Evolutionary conservation across 2,113 vertebrate genomes (phyloP), one percentile per base, ranked within the genome.

Genomic region (Phyllopteryx taeniolatus): DNA sequence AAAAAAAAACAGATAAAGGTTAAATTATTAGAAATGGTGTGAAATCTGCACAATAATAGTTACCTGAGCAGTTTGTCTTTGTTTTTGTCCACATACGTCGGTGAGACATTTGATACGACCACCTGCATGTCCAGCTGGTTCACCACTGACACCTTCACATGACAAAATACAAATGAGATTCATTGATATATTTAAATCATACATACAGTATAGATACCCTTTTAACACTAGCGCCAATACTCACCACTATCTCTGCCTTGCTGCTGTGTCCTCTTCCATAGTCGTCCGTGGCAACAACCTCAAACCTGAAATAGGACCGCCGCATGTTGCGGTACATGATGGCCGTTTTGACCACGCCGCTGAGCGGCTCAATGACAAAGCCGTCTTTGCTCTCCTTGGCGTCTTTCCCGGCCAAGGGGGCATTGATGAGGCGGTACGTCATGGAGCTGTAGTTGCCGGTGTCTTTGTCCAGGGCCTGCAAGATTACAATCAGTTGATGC

Each of bases 81-180:
- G 91, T 96, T 96, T 87, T 97, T 95, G 74, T 99, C 98, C 90
- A 99, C 95, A 9, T 95, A 92, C 0, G 97, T 98, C 13, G 98
- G 96, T 56, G 96, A 94, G 39, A 99, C 96, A 0, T 98, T 99
- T 31, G 95, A 98, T 69, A 99, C 98, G 5, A 99, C 94, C 84
- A 99, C 96, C 85, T 99, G 98, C 97, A 99, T 99, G 86, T 99
- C 98, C 90, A 99, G 81, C 88, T 97, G 96, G 90, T 99, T 99
- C 86, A 99, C 98, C 60, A 99, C 97, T 1, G 97, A 99, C 66
- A 99, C 95, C 98, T 99, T 79, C 5, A 71, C 81, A 90, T 7
- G 67, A 84, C 27, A 57, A 67, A 63, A 76, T 14, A 0, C 74
- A 85, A 79, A 49, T 4, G 66, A 60, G 75, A 86, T 8, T 33